phyloP scores from a whole-genome alignment of 2,888 invertebrate genomes.

The Exephanes ischioxanthus region DNA sequence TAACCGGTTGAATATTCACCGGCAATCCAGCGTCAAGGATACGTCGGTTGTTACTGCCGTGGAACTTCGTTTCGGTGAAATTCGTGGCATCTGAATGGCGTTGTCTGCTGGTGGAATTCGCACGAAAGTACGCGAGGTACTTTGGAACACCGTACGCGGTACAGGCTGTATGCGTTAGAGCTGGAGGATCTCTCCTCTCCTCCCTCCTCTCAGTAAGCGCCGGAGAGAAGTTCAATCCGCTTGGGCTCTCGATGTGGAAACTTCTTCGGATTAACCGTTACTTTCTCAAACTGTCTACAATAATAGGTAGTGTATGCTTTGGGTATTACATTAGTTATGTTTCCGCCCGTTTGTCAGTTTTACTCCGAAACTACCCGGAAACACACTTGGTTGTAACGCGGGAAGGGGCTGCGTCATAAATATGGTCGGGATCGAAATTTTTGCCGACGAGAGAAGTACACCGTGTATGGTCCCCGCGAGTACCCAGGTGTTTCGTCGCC shows the following conservation, averaged over 20 bases:
- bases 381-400: background rate
- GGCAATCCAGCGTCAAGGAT: constrained; percentile 62
- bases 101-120: constrained; percentile 54
- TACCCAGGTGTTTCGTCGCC: constrained; percentile 44
- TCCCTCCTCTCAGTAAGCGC: background rate
- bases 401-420: background rate
- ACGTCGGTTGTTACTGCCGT: constrained; percentile 8
- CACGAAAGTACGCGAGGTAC: constrained; percentile 45
- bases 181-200: constrained; percentile 1
- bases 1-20: constrained; percentile 73
- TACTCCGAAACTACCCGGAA: no score
- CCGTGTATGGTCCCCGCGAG: background rate
- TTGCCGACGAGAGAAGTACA: background rate
- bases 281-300: background rate
- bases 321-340: constrained; percentile 10
- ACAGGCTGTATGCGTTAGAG: constrained; percentile 1
- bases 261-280: constrained; percentile 12
- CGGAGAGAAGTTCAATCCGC: constrained; percentile 17
- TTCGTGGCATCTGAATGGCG: constrained; percentile 29
- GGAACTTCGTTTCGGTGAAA: constrained; percentile 19
- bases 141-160: constrained; percentile 10
- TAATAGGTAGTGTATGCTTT: background rate
- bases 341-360: background rate
- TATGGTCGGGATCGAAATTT: background rate
- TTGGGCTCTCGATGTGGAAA: constrained; percentile 13